Percentiles rank a stretch among this genome's conserved stretches.
These are phyloP conservation scores for Nomada goodeniana DNA, from an alignment of 2,888 invertebrate species.

Conservation along the genomic window DNA sequence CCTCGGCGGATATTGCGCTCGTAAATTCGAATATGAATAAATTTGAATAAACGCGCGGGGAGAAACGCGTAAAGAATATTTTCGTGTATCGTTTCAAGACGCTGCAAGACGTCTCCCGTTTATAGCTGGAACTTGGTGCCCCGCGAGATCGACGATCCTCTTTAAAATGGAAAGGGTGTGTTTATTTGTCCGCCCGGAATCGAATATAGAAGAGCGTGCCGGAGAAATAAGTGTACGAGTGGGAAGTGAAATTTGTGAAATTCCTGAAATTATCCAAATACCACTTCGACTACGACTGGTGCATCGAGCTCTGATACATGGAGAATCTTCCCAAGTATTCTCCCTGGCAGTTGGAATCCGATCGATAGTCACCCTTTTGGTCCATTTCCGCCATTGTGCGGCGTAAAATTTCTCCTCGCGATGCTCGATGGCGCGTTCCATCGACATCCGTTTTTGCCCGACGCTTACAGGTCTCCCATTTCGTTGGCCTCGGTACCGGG, in stretches of 20 bases:
- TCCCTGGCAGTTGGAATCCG: constrained; percentile 13
- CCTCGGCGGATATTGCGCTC: constrained; percentile 9
- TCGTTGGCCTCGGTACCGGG: background rate
- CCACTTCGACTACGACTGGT: constrained; percentile 1
- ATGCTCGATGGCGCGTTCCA: constrained; percentile 15
- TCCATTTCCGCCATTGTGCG: constrained; percentile 12
- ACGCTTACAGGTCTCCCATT: constrained; percentile 19
- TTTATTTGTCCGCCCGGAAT: constrained; percentile 1
- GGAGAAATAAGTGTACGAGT: background rate
- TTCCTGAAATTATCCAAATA: constrained; percentile 24
- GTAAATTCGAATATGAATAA: constrained; percentile 49
- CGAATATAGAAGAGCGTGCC: background rate
- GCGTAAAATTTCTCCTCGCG: constrained; percentile 17
- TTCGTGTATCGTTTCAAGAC: constrained; percentile 1
- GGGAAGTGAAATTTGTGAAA: constrained; percentile 8
- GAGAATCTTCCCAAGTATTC: constrained; percentile 28
- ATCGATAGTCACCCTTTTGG: constrained; percentile 14
- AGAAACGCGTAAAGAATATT: constrained; percentile 17
- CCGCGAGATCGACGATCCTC: constrained; percentile 2
- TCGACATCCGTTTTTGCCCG: constrained; percentile 6
- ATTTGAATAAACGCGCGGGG: constrained; percentile 39
- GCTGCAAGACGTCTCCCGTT: background rate
- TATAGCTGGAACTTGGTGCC: background rate
- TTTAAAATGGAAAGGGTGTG: background rate
- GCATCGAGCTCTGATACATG: constrained; percentile 22